A percentile compares a stretch with the other conserved stretches of the same genome.
phyloP scores from a whole-genome alignment of 2,113 vertebrate species.

The Columba livia region DNA sequence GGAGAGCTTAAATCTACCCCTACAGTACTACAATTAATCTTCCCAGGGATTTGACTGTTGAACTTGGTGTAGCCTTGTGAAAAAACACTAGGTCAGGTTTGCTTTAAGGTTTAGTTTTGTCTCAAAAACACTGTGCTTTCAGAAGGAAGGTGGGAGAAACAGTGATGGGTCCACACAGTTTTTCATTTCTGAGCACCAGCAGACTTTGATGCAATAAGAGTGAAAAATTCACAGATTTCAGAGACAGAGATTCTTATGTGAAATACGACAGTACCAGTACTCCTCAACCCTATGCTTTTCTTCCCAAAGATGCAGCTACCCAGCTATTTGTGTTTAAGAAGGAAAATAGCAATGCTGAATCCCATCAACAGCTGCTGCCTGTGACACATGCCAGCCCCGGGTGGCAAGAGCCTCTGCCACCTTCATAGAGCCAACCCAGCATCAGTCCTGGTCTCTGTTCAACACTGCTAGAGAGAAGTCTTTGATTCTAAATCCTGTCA shows the following conservation, averaged over 20 bases:
- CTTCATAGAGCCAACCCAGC: neutral
- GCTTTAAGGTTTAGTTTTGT: neutral
- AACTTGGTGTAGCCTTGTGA: neutral
- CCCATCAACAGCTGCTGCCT: neutral
- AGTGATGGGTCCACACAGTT: neutral
- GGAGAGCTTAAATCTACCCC: neutral
- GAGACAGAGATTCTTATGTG: neutral
- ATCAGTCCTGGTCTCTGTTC: neutral
- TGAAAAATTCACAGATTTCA: neutral
- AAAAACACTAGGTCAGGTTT: neutral
- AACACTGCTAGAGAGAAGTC: neutral
- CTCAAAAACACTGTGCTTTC: neutral
- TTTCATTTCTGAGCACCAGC: neutral
- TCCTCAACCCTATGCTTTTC: neutral
- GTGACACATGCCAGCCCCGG: neutral
- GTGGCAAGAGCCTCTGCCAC: neutral
- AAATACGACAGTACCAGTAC: neutral
- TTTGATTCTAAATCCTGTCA: slow-evolving; percentile 47
- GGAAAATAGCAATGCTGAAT: neutral
- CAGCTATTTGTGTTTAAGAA: neutral
- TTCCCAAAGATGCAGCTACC: neutral
- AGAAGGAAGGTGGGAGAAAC: neutral
- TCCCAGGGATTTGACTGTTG: neutral
- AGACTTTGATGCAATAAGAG: neutral
- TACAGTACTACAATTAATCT: neutral